phyloP scores from a whole-genome alignment of 2,888 invertebrate species.

The Melieria crassipennis region DNA sequence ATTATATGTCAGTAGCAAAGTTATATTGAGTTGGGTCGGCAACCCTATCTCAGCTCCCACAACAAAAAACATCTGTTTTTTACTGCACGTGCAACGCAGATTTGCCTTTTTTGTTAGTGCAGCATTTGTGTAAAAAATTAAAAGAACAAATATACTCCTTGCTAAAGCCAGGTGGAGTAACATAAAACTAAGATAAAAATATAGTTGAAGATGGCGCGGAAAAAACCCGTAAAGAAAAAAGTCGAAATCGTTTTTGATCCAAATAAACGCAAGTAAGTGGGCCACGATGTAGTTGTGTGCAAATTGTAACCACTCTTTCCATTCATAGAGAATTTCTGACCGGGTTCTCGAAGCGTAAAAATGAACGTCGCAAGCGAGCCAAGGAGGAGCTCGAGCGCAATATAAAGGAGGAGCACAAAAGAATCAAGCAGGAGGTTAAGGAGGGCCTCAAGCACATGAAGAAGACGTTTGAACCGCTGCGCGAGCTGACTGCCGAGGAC shows the following conservation, averaged over 20 bases:
- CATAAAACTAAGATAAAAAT: no score
- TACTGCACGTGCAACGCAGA: no score
- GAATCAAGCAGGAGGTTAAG: conserved; percentile 80
- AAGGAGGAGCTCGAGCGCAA: conserved; percentile 76
- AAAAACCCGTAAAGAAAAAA: conserved; percentile 47
- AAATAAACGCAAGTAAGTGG: conserved; percentile 69
- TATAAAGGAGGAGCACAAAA: conserved; percentile 79
- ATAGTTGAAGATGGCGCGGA: no score
- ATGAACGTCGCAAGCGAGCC: conserved; percentile 79
- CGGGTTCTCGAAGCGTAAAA: conserved; percentile 83
- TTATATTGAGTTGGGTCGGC: no score
- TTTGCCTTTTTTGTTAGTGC: not conserved
- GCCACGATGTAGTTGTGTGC: conserved; percentile 5
- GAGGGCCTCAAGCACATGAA: conserved; percentile 80
- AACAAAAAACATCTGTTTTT: no score
- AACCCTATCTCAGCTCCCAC: no score
- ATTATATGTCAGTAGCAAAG: no score
- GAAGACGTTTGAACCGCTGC: conserved; percentile 75
- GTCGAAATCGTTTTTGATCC: conserved; percentile 69
- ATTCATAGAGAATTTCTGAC: conserved; percentile 77
- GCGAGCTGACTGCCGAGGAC: conserved; percentile 66
- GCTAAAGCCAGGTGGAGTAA: conserved; percentile 49
- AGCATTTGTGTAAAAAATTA: conserved; percentile 13
- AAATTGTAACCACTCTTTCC: not conserved
- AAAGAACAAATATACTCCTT: conserved; percentile 14